phyloP scores from a whole-genome alignment of 2,888 invertebrate genomes.

The Lasioglossum zephyrum region DNA sequence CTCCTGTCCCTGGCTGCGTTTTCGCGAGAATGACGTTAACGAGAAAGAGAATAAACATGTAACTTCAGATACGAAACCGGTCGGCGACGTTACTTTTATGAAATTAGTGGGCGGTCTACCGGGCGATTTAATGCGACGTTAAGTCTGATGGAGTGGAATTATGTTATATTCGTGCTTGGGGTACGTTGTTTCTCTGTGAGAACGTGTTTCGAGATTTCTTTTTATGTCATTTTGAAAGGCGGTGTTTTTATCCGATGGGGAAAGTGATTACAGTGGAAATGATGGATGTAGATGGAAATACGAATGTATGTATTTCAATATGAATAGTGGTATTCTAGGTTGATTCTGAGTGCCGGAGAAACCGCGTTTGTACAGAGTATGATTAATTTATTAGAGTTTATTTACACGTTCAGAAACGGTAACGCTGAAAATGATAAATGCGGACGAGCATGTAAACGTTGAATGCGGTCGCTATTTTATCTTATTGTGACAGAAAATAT shows the following conservation, averaged over 20 bases:
- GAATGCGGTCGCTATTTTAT: not conserved
- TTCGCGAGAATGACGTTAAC: conserved; percentile 14
- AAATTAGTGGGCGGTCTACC: not conserved
- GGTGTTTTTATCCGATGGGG: not conserved
- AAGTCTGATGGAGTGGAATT: not conserved
- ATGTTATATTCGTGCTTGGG: not conserved
- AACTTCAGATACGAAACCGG: not conserved
- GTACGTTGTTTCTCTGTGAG: not conserved
- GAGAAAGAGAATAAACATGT: not conserved
- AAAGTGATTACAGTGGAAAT: not conserved
- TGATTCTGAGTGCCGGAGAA: not conserved
- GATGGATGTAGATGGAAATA: not conserved
- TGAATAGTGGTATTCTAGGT: not conserved
- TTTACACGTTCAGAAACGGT: not conserved
- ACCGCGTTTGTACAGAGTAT: not conserved
- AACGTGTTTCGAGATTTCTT: not conserved
- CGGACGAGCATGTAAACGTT: not conserved
- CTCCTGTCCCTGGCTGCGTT: not conserved
- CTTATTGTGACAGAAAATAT: no score
- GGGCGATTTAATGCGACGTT: not conserved
- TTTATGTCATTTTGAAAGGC: not conserved
- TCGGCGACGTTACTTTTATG: not conserved
- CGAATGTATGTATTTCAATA: not conserved
- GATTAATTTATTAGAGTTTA: no score
- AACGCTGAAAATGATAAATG: not conserved